Percentiles rank a stretch among this genome's conserved stretches.
Evolutionary conservation across 1,140 invertebrate genomes (phyloP).

Genomic region (Hycleus cichorii): DNA sequence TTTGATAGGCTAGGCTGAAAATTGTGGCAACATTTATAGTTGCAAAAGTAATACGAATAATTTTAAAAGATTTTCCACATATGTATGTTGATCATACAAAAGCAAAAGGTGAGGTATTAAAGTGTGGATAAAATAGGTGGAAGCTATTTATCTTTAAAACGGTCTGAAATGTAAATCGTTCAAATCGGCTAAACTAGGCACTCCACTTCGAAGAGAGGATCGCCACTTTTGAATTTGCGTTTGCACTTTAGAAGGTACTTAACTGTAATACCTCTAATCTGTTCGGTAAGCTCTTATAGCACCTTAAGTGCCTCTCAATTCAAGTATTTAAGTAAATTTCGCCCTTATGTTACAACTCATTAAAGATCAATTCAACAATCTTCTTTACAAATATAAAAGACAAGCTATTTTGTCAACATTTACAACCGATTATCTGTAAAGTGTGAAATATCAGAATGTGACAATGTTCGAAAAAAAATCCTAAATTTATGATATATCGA

Average conservation of each 20-base stretch:
- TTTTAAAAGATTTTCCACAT: too few species aligned
- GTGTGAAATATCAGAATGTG: too few species aligned
- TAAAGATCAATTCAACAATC: too few species aligned
- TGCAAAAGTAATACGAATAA: too few species aligned
- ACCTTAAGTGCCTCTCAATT: constrained; percentile 30
- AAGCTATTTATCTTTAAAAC: constrained; percentile 15
- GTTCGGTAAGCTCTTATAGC: constrained; percentile 27
- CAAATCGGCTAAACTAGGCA: constrained; percentile 16
- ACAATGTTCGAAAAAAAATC: too few species aligned
- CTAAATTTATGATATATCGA: too few species aligned
- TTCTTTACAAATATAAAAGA: too few species aligned
- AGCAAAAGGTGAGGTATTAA: neutral
- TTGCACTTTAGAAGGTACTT: constrained; percentile 24
- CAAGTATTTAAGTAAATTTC: constrained; percentile 15
- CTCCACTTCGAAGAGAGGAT: constrained; percentile 4
- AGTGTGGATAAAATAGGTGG: constrained; percentile 9
- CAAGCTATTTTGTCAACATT: too few species aligned
- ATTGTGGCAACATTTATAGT: too few species aligned
- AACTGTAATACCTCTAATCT: constrained; percentile 27
- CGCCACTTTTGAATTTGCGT: constrained; percentile 24
- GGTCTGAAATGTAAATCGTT: constrained; percentile 16
- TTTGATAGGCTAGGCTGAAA: too few species aligned
- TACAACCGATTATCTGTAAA: too few species aligned
- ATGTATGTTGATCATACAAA: too few species aligned
- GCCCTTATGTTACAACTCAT: constrained; percentile 8